Percentiles rank a stretch among this genome's conserved stretches.
These are phyloP conservation scores for Ctenosaura bakeri DNA, from an alignment of 2,797 vertebrate species.

Conservation along the genomic window DNA sequence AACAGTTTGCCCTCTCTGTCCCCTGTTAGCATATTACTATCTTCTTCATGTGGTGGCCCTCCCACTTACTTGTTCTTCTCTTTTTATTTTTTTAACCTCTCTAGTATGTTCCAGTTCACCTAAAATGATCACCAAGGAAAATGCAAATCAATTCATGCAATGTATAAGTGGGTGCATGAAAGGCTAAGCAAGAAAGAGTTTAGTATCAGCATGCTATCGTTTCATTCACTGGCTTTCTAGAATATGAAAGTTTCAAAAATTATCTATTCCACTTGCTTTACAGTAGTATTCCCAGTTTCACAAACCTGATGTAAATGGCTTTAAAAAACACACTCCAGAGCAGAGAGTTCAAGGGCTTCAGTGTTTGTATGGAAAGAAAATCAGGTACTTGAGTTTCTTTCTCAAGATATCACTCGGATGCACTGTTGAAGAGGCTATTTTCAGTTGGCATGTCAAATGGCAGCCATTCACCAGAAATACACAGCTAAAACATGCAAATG, in stretches of 20 bases:
- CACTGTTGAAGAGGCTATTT: slow-evolving; percentile 26
- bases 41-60: too few species aligned
- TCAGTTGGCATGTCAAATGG: background rate
- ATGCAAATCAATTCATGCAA: background rate
- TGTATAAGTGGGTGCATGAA: background rate
- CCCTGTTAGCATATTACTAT: too few species aligned
- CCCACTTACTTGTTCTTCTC: too few species aligned
- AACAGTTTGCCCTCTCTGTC: too few species aligned
- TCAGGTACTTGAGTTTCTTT: slow-evolving; percentile 8
- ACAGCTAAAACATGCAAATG: background rate
- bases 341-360: background rate
- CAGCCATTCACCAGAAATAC: slow-evolving; percentile 14
- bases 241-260: background rate
- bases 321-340: background rate
- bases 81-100: too few species aligned
- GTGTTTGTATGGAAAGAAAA: slow-evolving; percentile 66
- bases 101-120: too few species aligned
- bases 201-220: slow-evolving; percentile 71
- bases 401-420: slow-evolving; percentile 21
- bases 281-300: slow-evolving; percentile 34
- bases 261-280: slow-evolving; percentile 13
- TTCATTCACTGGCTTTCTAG: slow-evolving; percentile 59
- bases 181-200: slow-evolving; percentile 46
- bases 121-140: too few species aligned
- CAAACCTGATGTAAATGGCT: background rate